phyloP scores from a whole-genome alignment of 1,140 invertebrate genomes.

The Heliothis subflexa region DNA sequence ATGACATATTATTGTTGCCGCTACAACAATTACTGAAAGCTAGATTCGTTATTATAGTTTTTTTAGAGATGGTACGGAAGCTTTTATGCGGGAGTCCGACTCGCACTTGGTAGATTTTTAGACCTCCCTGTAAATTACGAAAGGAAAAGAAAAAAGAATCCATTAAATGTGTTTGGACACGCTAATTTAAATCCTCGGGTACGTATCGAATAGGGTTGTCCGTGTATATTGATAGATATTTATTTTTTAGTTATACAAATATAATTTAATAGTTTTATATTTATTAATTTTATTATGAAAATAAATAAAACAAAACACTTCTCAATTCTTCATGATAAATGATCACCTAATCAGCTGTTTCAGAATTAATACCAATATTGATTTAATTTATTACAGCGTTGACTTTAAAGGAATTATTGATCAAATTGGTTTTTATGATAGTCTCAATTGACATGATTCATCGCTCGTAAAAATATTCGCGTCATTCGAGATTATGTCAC shows the following conservation, averaged over 20 bases:
- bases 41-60: too few species aligned
- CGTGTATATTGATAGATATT: too few species aligned
- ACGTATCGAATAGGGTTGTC: not conserved
- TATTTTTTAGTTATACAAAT: too few species aligned
- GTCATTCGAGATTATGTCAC: conserved; percentile 2
- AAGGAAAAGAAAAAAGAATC: conserved; percentile 52
- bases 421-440: not conserved
- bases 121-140: not conserved
- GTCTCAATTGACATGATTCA: not conserved
- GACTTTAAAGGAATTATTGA: not conserved
- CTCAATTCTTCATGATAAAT: too few species aligned
- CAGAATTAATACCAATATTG: not conserved
- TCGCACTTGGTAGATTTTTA: too few species aligned
- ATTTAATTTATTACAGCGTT: not conserved
- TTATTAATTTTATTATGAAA: too few species aligned
- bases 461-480: conserved; percentile 1
- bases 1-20: too few species aligned
- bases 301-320: too few species aligned
- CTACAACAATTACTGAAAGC: too few species aligned
- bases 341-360: not conserved
- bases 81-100: too few species aligned
- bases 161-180: conserved; percentile 64
- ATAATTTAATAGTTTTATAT: too few species aligned
- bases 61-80: too few species aligned
- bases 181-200: conserved; percentile 55